Evolutionary conservation across 2,113 vertebrate genomes (phyloP), one percentile per base, ranked within the genome.

Genomic region (Orientallactaga bullata): DNA sequence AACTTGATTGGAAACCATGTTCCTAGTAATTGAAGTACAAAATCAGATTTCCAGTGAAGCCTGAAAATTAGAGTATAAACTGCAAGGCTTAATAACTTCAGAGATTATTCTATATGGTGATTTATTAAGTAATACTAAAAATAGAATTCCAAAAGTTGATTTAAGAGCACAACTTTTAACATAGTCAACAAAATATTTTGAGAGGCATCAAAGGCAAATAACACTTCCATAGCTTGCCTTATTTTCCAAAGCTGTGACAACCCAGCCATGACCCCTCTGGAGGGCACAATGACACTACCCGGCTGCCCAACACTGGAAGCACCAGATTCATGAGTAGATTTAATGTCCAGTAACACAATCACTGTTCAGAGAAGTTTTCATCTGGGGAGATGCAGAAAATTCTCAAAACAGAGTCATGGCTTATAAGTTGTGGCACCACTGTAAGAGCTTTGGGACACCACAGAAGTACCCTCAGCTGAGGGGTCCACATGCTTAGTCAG

Each of bases 81-180:
- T 13, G 20, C 32, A 90, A 93, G 73, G 42, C 74, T 15, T 42
- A 72, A 71, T 58, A 91, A 82, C 68, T 80, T 72, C 37, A 80
- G 9, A 95, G 42, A 60, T 16, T n/a, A 83, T 61, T 76, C 6
- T 72, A 7, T 55, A 13, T 58, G 20, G 35, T 60, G 66, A 95
- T 18, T 80, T 92, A 81, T 61, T 72, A 73, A 65, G 87, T 12
- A 85, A 80, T 71, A 93, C 78, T 96, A 90, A 95, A 81, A 95
- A 88, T n/a, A 94, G 61, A 96, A 81, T 60, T 79, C 35, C 84
- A 65, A 86, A 76, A 76, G 85, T 78, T 66, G 32, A 86, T 69
- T 91, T 90, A 82, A 94, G 93, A 85, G 87, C 24, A 90, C 21
- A 81, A 61, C 42, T 80, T 89, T 93, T 93, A 23, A 91, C 68